Base-by-base conservation (phyloP, 1,140 invertebrate genomes). In the Aphis gossypii region DNA sequence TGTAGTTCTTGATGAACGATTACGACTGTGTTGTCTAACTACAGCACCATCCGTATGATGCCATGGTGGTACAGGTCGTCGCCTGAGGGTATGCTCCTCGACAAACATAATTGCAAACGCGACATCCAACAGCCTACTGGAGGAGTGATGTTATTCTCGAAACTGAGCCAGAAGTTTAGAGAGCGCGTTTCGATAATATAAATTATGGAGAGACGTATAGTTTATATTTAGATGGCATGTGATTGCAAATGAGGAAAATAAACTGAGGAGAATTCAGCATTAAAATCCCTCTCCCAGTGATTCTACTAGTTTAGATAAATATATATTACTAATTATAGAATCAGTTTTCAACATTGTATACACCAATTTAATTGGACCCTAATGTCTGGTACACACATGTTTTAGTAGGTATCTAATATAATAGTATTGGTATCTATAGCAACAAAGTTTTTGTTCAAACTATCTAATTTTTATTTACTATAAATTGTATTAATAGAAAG, bases 21-120 rank as follows among this genome's bases (percentile, higher is more conserved):
- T 92, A 92, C 91, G 91, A 83, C 91, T 92, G 41, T 92, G 91
- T 84, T 92, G 91, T 54, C 91, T 92, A 30, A 83, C 76, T 9
- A 92, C 68, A 92, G 91, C 91, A 92, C 76, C 48, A 38, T 92
- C 91, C 7, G 91, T 92, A 23, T 92, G 91, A 95, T 95, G 94
- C 95, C 95, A 93, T 95, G 96, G 54, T 95, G 96, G 44, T 95
- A 96, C 95, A 96, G 96, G 76, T 96, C 94, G 93, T 95, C 95
- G 91, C 94, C 94, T 91, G 96, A 95, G 95, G 96, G 94, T 95
- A 95, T 94, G 95, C 95, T 92, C 82, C 46, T 83, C 88, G 35
- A 92, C 91, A 92, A 92, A 92, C 91, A 92, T 92, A 92, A 82
- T 11, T 48, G 76, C 44, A 92, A 82, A 82, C 60, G 35, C 90